phyloP scores from a whole-genome alignment of 2,797 vertebrate species.

The Arrhamphus sclerolepis region DNA sequence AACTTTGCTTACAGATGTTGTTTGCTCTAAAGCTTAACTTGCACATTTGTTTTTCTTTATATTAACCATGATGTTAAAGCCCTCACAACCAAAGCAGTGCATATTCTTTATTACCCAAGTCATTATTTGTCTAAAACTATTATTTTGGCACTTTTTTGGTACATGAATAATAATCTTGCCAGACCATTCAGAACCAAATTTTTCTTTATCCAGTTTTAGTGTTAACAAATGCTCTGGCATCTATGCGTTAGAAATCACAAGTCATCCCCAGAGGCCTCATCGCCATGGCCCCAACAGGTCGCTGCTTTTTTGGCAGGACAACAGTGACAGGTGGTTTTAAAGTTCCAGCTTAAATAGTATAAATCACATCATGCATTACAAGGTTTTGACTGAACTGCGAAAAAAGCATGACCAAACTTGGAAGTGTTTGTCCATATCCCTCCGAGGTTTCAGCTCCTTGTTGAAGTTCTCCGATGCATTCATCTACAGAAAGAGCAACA shows the following conservation, averaged over 20 bases:
- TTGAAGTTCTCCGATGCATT: slow-evolving; percentile 7
- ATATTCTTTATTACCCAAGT: too few species aligned
- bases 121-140: too few species aligned
- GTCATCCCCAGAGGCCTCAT: not conserved
- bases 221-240: not conserved
- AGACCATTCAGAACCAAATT: too few species aligned
- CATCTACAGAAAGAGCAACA: not conserved
- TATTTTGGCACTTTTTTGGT: too few species aligned
- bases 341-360: not conserved
- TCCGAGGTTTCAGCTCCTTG: not conserved
- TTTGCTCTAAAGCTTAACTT: not conserved
- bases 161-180: too few species aligned
- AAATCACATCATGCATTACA: not conserved
- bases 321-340: too few species aligned
- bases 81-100: too few species aligned
- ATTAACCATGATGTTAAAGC: not conserved
- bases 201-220: not conserved
- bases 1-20: not conserved
- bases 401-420: not conserved
- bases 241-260: too few species aligned
- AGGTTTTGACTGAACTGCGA: not conserved
- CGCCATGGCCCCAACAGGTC: too few species aligned
- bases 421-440: not conserved
- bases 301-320: too few species aligned
- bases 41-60: not conserved